phyloP scores from a whole-genome alignment of 1,140 invertebrate genomes.

The Drosophila nikananu region DNA sequence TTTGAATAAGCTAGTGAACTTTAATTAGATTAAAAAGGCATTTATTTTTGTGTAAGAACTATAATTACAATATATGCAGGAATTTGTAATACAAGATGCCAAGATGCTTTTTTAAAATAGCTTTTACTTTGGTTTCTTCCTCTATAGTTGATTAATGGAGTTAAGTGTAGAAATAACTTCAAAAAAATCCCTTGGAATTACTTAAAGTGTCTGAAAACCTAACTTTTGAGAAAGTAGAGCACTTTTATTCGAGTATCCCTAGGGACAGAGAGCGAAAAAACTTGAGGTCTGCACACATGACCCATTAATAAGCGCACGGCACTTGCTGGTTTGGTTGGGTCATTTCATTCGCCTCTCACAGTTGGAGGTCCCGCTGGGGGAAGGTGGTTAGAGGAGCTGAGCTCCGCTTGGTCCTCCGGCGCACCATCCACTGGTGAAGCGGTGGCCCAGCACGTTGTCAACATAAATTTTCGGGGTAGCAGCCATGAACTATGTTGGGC shows the following conservation, averaged over 20 bases:
- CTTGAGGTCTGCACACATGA: constrained; percentile 69
- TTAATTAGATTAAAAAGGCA: no score
- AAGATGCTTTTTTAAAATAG: no score
- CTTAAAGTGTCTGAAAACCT: neutral
- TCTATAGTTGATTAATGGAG: neutral
- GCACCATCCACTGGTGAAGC: constrained; percentile 20
- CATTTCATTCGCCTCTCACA: constrained; percentile 51
- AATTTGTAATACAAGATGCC: no score
- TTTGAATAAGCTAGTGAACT: no score
- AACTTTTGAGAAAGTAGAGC: neutral
- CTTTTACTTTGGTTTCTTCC: no score
- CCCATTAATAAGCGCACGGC: constrained; percentile 75
- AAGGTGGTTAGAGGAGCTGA: neutral
- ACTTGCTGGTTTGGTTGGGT: constrained; percentile 50
- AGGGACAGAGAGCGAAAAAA: constrained; percentile 8
- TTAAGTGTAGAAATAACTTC: neutral
- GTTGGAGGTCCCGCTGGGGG: constrained; percentile 11
- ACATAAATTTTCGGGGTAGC: constrained; percentile 68
- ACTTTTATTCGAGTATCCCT: constrained; percentile 5
- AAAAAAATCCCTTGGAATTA: neutral
- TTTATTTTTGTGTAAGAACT: no score
- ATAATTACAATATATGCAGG: no score
- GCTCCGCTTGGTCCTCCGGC: constrained; percentile 1
- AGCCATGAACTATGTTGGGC: constrained; percentile 40
- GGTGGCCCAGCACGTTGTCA: constrained; percentile 71